Evolutionary conservation across 2,113 vertebrate species (phyloP).

Genomic region (Laterallus jamaicensis): DNA sequence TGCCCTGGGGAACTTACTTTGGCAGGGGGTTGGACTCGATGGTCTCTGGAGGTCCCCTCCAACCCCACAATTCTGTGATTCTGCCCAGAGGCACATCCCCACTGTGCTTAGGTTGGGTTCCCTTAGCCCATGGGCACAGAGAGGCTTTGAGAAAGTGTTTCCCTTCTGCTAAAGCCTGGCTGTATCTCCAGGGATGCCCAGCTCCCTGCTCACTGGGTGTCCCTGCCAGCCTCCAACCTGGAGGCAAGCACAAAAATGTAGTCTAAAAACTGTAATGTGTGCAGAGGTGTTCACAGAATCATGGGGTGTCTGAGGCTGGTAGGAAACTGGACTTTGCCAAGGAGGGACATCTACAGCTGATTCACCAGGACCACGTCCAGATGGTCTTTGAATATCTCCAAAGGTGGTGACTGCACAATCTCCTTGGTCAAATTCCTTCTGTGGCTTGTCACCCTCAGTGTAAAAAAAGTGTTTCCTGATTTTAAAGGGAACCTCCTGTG

Average conservation of each 20-base stretch:
- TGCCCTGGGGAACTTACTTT: too few relatives aligned
- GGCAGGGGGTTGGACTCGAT: too few relatives aligned
- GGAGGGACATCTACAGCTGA: not conserved
- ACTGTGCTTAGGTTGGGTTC: not conserved
- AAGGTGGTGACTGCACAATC: too few relatives aligned
- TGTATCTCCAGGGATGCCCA: not conserved
- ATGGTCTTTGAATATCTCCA: not conserved
- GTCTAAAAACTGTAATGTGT: not conserved
- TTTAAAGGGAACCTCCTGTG: not conserved
- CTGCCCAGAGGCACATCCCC: not conserved
- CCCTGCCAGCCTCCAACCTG: not conserved
- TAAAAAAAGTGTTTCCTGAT: not conserved
- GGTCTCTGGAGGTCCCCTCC: too few relatives aligned
- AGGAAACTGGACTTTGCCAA: not conserved
- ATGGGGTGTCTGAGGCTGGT: not conserved
- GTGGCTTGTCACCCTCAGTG: not conserved
- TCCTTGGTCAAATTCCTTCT: not conserved
- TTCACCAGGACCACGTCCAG: not conserved
- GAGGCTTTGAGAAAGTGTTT: not conserved
- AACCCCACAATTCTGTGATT: too few relatives aligned
- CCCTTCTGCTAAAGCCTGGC: not conserved
- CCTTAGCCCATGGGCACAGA: not conserved
- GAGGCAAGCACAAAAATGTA: not conserved
- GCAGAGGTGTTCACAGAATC: not conserved
- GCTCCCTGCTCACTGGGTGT: accelerated